Evolutionary conservation across 2,797 vertebrate species (phyloP).

Genomic region (Pipistrellus pipistrellus): DNA sequence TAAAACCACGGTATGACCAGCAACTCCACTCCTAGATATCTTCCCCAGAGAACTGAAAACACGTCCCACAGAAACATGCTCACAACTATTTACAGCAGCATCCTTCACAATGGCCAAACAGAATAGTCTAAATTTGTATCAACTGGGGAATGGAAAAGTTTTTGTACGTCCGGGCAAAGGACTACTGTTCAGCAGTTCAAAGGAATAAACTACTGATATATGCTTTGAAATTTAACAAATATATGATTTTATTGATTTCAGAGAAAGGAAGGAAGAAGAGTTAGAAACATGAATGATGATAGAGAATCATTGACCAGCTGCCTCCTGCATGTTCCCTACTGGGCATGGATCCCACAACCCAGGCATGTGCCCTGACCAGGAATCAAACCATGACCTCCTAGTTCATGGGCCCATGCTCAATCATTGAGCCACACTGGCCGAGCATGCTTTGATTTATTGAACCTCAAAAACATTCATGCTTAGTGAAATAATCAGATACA

Average conservation of each 20-base stretch:
- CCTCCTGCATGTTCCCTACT: too few relatives aligned
- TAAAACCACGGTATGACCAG: not conserved
- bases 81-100: not conserved
- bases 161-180: not conserved
- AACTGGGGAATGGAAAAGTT: not conserved
- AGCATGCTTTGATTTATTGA: not conserved
- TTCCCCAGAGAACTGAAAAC: not conserved
- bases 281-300: too few relatives aligned
- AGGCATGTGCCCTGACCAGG: too few relatives aligned
- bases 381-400: too few relatives aligned
- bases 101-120: not conserved
- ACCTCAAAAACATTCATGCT: not conserved
- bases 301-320: too few relatives aligned
- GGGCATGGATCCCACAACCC: too few relatives aligned
- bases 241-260: too few relatives aligned
- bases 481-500: constrained; percentile 34
- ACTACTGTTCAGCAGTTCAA: not conserved
- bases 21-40: not conserved
- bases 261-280: too few relatives aligned
- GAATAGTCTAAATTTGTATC: not conserved
- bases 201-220: not conserved
- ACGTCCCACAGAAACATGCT: not conserved
- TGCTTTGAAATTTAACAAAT: not conserved
- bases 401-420: too few relatives aligned
- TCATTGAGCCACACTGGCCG: too few relatives aligned